Conservation (phyloP, 2,113 vertebrate species). For the Miniopterus natalensis region DNA sequence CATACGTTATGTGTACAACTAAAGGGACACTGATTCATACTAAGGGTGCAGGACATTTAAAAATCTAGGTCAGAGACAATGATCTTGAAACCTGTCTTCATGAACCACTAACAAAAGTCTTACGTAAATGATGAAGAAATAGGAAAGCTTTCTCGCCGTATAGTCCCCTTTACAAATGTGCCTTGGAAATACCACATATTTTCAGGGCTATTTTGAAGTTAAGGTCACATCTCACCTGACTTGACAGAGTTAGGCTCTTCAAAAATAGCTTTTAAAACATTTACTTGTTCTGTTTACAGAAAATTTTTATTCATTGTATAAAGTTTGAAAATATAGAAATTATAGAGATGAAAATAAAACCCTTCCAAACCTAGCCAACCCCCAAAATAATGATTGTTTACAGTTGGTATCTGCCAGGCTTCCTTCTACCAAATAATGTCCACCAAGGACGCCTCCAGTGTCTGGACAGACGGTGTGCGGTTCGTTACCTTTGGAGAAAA, state of each 20-base stretch:
- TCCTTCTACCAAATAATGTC: neutral
- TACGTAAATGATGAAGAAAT: neutral
- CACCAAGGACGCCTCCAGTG: rapidly evolving
- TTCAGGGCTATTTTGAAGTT: slow-evolving; percentile 50
- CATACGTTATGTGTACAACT: neutral
- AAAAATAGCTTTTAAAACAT: slow-evolving; percentile 56
- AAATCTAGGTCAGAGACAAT: neutral
- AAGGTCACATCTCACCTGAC: neutral
- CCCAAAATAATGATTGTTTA: neutral
- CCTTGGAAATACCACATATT: neutral
- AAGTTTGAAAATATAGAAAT: slow-evolving; percentile 52
- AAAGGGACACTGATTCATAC: neutral
- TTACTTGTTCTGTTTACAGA: slow-evolving; percentile 6
- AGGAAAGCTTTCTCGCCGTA: neutral
- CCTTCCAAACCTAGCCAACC: neutral
- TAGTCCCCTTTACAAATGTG: neutral
- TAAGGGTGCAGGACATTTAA: neutral
- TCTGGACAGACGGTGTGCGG: neutral
- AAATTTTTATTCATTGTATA: neutral
- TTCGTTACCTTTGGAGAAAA: slow-evolving; percentile 98
- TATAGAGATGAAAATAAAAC: slow-evolving; percentile 43
- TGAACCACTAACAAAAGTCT: neutral
- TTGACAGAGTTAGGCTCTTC: neutral
- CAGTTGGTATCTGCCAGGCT: neutral
- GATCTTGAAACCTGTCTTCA: neutral